A percentile compares a stretch with the other conserved stretches of the same genome.
Conservation (phyloP, 1,140 invertebrate genomes). For the Ylistrum balloti region DNA sequence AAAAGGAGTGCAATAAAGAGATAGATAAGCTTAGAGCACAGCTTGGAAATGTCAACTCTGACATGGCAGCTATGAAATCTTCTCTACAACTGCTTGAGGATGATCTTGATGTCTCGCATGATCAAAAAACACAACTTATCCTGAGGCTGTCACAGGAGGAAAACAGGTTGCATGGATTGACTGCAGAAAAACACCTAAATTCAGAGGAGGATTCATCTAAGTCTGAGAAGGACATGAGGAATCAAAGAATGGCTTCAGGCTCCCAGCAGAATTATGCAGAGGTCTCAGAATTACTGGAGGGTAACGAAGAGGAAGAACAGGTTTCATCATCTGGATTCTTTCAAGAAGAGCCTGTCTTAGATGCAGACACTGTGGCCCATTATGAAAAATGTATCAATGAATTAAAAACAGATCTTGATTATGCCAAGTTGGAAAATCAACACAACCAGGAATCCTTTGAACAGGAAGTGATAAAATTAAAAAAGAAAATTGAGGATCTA, state of each 20-base stretch:
- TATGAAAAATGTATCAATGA: neutral
- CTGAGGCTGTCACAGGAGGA: constrained; percentile 44
- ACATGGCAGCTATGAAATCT: constrained; percentile 49
- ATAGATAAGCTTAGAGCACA: constrained; percentile 54
- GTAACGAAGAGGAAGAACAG: neutral
- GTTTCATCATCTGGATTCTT: neutral
- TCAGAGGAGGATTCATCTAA: constrained; percentile 50
- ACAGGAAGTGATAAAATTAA: neutral
- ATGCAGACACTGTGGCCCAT: neutral
- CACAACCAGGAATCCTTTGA: constrained; percentile 47
- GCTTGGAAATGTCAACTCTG: constrained; percentile 52
- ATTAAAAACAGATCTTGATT: neutral
- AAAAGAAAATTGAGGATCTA: neutral
- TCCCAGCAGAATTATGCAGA: neutral
- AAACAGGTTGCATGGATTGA: neutral
- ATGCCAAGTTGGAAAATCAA: constrained; percentile 21
- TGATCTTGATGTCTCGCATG: constrained; percentile 53
- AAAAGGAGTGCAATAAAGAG: constrained; percentile 59
- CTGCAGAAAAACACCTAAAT: constrained; percentile 7
- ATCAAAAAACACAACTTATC: constrained; percentile 53
- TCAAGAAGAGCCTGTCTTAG: neutral
- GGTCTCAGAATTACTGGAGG: neutral
- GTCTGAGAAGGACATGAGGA: constrained; percentile 47
- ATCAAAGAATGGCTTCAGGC: neutral
- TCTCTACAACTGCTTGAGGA: constrained; percentile 46